Evolutionary conservation across 2,888 invertebrate genomes (phyloP), one percentile per base, ranked within the genome.

Genomic region (Tromatobia lineatoria): DNA sequence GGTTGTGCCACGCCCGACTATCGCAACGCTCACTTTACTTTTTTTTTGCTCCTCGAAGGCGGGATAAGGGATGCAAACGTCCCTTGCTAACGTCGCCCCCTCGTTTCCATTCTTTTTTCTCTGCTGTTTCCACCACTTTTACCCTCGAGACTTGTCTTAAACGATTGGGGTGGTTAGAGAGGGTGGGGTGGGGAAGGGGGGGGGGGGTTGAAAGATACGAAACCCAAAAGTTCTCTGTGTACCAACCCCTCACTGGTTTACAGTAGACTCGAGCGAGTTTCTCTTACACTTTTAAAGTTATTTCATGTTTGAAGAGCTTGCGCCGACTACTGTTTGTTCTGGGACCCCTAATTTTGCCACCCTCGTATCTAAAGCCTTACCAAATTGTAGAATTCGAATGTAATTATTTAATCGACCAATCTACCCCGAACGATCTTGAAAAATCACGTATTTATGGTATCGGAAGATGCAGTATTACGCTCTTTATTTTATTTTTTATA

Each of bases 241-340:
- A 42, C 54, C 42, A 50, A 61, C 38, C 42, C 50, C 69, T 61
- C 42, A 20, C 61, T 25, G 50, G 23, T 42, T 61, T 25, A 45
- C 52, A 61, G 67, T 6, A 18, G 20, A 15, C 38, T 38, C 61
- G 25, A 45, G 52, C 7, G 67, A 29, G 25, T 69, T 74, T 75
- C 45, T 13, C 18, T 42, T 75, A 52, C 59, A 59, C 18, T 23
- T 42, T 50, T 13, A 20, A 80, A 74, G 50, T 74, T 67, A 52
- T 69, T 69, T 42, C 67, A 45, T 61, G 29, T 52, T 80, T 69
- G 29, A 59, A 11, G 42, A 80, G 38, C 38, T 75, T 18, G 29
- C 23, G 15, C 38, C 2, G 38, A 70, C 54, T 13, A 23, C 3
- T 15, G 38, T 52, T 70, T 69, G 10, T 13, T 25, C 57, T 25